Conservation (phyloP, 1,140 invertebrate species). For the Atta texana region DNA sequence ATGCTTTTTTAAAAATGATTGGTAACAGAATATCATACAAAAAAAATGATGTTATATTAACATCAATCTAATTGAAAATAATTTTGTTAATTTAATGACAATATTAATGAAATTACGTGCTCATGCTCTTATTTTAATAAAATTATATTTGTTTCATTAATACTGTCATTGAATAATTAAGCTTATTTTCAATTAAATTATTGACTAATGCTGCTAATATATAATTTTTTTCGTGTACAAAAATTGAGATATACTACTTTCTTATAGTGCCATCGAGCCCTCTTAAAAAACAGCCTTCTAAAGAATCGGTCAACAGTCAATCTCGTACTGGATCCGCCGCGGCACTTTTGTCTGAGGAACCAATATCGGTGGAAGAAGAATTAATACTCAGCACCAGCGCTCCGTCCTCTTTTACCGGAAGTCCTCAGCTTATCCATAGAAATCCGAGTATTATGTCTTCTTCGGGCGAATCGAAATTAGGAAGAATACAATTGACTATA, state of each 20-base stretch:
- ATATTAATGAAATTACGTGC: too few species aligned
- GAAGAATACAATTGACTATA: constrained; percentile 94
- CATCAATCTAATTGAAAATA: too few species aligned
- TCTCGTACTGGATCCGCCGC: constrained; percentile 73
- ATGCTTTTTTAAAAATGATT: background rate
- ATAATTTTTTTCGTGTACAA: too few species aligned
- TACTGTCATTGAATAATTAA: too few species aligned
- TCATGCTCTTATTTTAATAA: too few species aligned
- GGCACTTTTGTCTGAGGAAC: constrained; percentile 71
- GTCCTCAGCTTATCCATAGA: constrained; percentile 80
- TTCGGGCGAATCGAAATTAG: constrained; percentile 90
- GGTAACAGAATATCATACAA: background rate
- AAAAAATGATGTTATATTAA: too few species aligned
- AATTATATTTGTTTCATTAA: too few species aligned
- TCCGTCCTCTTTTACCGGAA: constrained; percentile 72
- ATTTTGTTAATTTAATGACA: too few species aligned
- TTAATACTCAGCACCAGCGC: constrained; percentile 60
- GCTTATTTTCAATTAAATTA: too few species aligned
- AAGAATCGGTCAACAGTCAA: constrained; percentile 83
- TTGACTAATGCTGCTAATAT: too few species aligned
- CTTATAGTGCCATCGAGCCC: constrained; percentile 80
- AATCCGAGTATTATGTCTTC: constrained; percentile 87
- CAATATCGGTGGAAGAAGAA: constrained; percentile 78
- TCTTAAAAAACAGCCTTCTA: constrained; percentile 82
- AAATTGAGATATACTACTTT: constrained; percentile 25